Base-by-base conservation (phyloP, 1,140 invertebrate genomes). In the Neodiprion fabricii region DNA sequence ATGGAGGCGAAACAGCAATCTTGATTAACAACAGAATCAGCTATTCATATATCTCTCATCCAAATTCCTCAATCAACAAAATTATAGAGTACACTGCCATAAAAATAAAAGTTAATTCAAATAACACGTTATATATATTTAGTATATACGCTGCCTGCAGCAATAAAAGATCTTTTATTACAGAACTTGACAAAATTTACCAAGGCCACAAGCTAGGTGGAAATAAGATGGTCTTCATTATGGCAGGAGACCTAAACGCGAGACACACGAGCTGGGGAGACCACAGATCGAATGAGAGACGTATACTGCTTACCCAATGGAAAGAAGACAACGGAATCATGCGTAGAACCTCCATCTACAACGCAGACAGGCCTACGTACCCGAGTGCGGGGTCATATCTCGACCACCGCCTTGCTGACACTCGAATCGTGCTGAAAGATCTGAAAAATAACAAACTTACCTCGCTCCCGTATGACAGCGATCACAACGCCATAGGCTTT, bases 241-340 rank as follows among this genome's bases (percentile, higher is more conserved):
- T 17, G 17, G 73, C 74, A 70, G 76, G 74, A 0, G 76, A 77
- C 50, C 21, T 75, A 9, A 77, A 77, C 47, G 72, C 73, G 2
- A 48, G 69, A 61, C 28, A 61, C 47, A 65, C 9, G 9, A 11
- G 48, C 7, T 77, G 73, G 76, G 73, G 73, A 1, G 71, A 77
- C 12, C 7, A 4, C 5, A 70, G 49, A n/a, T 10, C 4, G 11
- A 77, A 76, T 14, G 47, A 50, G 7, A 72, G 78, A 53, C 74
- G 78, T 11, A 71, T 48, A 14, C 70, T 74, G 10, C 23, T 79
- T 11, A 28, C 53, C 1, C 73, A 72, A 12, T 79, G 78, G 78
- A 5, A 68, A 10, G 21, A 0, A 9, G 65, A 71, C 9, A 49
- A 71, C 11, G 23, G 21, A 7, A 71, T 74, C 1, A 71, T 23